Evolutionary conservation across 2,888 invertebrate genomes (phyloP), one percentile per base, ranked within the genome.

Genomic region (Leucophenga montana): DNA sequence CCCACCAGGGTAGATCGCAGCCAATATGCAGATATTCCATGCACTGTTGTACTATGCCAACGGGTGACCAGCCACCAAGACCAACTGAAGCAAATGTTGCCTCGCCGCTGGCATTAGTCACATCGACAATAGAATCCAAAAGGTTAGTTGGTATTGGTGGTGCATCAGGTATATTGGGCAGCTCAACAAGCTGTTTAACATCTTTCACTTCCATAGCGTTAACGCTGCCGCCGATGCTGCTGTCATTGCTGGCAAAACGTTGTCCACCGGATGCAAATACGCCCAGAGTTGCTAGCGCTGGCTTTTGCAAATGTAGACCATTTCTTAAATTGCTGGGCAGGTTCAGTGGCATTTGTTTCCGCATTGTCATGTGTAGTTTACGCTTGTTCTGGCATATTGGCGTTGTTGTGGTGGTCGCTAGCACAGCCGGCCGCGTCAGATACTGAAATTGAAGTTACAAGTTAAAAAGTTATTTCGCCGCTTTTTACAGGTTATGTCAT

Each of bases 1-100:
- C 93, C 97, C 98, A 99, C 99, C 99, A 99, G 0, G 98, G 98
- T 13, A 98, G 75, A 78, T 94, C 95, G 13, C 92, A 88, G 0
- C 91, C 89, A n/a, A 95, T 91, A 85, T 99, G 98, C 50, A 97
- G 78, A 81, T 90, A 94, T 88, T 99, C 98, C 79, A 98, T 89
- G 73, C 91, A 91, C 59, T 92, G 91, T 87, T 98, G 95, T 14
- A 97, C 91, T 5, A 96, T 86, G 0, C 98, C 97, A 0, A 94
- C 91, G 0, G 98, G 98, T 16, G 91, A 90, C 92, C 93, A 95
- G 31, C 95, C 93, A 1, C 95, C 96, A 20, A 98, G 90, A 0
- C 97, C 97, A 61, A 97, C 86, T 69, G 95, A 94, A 0, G 92
- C 91, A 80, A 97, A 92, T 0, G 95, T 91, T 0, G 95, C 93